Evolutionary conservation across 2,888 invertebrate genomes (phyloP).

Genomic region (Drosophila subquinaria): DNA sequence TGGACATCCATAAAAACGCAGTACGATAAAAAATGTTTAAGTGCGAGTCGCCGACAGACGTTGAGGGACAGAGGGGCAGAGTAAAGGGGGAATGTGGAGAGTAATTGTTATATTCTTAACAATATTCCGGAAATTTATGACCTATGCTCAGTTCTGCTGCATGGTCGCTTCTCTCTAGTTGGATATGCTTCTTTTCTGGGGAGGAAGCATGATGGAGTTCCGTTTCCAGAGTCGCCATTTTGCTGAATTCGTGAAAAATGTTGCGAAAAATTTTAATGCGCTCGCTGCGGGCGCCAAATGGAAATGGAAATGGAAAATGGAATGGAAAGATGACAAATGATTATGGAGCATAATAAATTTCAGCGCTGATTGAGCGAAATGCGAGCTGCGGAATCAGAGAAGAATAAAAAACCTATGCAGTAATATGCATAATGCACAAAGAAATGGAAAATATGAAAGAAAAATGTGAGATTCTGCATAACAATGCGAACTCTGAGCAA

Average conservation of each 20-base stretch:
- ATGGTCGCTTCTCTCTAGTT: conserved; percentile 14
- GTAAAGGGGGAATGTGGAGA: conserved; percentile 13
- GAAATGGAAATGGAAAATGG: conserved; percentile 68
- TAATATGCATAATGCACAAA: conserved; percentile 37
- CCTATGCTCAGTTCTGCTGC: conserved; percentile 44
- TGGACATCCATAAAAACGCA: conserved; percentile 59
- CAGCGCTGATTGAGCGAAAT: conserved; percentile 78
- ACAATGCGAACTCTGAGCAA: conserved; percentile 16
- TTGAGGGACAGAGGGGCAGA: neutral
- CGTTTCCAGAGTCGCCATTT: conserved; percentile 49
- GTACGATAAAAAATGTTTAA: conserved; percentile 56
- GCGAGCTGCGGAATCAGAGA: conserved; percentile 32
- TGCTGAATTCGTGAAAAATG: conserved; percentile 80
- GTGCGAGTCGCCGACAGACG: conserved; percentile 7
- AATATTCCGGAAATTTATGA: conserved; percentile 77
- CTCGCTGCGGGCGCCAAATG: conserved; percentile 73
- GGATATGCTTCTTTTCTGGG: neutral
- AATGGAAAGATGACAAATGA: conserved; percentile 76
- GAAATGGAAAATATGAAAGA: conserved; percentile 24
- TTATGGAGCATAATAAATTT: conserved; percentile 80
- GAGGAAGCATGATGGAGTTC: conserved; percentile 38
- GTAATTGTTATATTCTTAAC: conserved; percentile 79
- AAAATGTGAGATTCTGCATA: conserved; percentile 19
- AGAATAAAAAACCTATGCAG: conserved; percentile 5
- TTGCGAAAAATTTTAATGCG: conserved; percentile 77